Base-by-base conservation (phyloP, 2,113 vertebrate species). In the Arizona elegans region DNA sequence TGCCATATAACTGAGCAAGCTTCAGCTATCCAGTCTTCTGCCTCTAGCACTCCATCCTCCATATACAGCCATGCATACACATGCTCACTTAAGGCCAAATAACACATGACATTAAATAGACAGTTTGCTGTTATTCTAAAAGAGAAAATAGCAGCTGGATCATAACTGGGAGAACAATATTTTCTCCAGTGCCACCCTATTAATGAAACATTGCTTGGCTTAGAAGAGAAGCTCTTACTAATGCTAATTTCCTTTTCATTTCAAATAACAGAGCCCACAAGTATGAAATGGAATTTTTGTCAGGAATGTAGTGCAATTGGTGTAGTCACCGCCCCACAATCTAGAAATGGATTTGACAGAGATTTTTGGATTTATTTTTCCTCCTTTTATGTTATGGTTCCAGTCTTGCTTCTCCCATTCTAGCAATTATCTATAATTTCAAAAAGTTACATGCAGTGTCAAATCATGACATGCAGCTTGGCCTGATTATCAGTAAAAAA, bases 1-100 rank as follows among this genome's bases (percentile, higher is more conserved):
- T 70, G 65, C 29, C 47, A n/a, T 89, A 59, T 93, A 38, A 65
- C 87, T 93, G 62, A 50, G 50, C n/a, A 75, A 43, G 47, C 56
- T 13, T 0, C 0, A 91, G 0, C 0, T 50, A 90, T 54, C 92
- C 50, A 91, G n/a, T 55, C 23, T n/a, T 91, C 86, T 54, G 23
- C 91, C 26, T 86, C 56, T 33, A 92, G 24, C 62, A 89, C 29
- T 52, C 54, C 59, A 88, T 62, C 17, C 11, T 91, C 53, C 91
- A 54, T 87, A 62, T 93, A 91, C 10, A 52, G 81, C 56, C 87
- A n/a, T 29, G 12, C 70, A 24, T 75, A 58, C 29, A 29, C 11
- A 0, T 0, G 0, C 0, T 0, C 52, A 33, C 3, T 33, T 29
- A 87, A 19, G 56, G 43, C 91, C 91, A 92, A 87, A 87, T 59